Evolutionary conservation across 2,797 vertebrate genomes (phyloP).

Genomic region (Prunella strophiata): DNA sequence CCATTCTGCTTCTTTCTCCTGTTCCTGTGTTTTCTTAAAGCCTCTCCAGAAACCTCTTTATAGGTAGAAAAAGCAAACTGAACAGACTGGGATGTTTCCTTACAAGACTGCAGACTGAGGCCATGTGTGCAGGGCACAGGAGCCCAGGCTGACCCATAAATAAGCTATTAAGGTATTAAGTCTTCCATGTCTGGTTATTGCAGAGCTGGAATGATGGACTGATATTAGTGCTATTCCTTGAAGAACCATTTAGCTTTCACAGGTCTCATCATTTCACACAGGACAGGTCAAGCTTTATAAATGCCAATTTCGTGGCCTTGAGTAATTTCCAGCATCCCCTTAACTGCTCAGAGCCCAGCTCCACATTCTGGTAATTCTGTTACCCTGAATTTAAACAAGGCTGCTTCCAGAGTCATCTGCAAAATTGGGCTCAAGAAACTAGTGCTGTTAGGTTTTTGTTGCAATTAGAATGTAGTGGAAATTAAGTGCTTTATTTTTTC

Average conservation of each 20-base stretch:
- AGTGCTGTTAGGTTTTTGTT: background rate
- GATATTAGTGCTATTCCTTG: constrained; percentile 21
- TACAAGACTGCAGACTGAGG: background rate
- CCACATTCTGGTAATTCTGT: background rate
- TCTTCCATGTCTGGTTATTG: background rate
- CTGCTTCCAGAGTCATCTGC: background rate
- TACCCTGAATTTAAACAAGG: background rate
- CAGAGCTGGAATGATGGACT: background rate
- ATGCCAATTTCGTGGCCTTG: background rate
- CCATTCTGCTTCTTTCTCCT: background rate
- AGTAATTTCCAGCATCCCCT: background rate
- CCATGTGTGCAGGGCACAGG: rapidly evolving
- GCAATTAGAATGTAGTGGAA: background rate
- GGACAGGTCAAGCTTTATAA: constrained; percentile 12
- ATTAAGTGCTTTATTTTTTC: background rate
- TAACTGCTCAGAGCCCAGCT: background rate
- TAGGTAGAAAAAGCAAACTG: background rate
- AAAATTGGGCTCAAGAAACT: background rate
- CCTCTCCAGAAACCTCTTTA: background rate
- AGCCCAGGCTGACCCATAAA: background rate
- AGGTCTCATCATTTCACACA: background rate
- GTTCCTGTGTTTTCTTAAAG: background rate
- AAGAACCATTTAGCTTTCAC: background rate
- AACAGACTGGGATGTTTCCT: background rate
- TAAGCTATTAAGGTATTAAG: constrained; percentile 11